Evolutionary conservation across 2,797 vertebrate species (phyloP).

Genomic region (Rhodeus uyekii): DNA sequence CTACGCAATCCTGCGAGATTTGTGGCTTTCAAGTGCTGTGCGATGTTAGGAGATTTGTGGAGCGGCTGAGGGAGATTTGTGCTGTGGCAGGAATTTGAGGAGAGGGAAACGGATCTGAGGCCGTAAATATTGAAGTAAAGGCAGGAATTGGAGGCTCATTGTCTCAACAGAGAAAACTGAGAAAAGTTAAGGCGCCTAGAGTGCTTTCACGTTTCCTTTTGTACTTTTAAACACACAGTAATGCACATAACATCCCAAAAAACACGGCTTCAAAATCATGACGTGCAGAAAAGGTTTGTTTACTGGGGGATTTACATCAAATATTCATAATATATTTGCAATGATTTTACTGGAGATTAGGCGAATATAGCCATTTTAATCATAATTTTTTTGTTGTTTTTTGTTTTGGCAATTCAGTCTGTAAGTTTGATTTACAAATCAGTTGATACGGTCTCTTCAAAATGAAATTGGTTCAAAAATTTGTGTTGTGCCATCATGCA

Average conservation of each 20-base stretch:
- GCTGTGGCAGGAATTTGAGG: slow-evolving; percentile 30
- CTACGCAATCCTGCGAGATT: slow-evolving; percentile 49
- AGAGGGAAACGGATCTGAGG: slow-evolving; percentile 19
- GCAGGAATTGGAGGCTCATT: slow-evolving; percentile 13
- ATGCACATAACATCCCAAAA: neutral
- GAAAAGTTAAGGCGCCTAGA: neutral
- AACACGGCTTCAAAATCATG: neutral
- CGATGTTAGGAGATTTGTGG: slow-evolving; percentile 31
- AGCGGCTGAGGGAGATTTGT: slow-evolving; percentile 13
- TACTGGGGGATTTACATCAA: neutral
- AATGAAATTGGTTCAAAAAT: neutral
- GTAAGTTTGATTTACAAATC: neutral
- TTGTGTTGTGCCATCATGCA: too few relatives aligned
- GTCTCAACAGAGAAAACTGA: slow-evolving; percentile 7
- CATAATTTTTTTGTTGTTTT: neutral
- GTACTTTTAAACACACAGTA: neutral
- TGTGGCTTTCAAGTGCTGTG: slow-evolving; percentile 52
- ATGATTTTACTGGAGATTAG: neutral
- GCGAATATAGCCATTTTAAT: neutral
- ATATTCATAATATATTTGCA: neutral
- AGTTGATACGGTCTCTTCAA: neutral
- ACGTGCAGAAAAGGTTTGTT: neutral
- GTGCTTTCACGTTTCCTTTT: neutral
- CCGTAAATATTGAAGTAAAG: slow-evolving; percentile 15
- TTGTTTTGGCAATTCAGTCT: neutral